phyloP scores from a whole-genome alignment of 2,797 vertebrate species.

The Eospalax fontanierii region DNA sequence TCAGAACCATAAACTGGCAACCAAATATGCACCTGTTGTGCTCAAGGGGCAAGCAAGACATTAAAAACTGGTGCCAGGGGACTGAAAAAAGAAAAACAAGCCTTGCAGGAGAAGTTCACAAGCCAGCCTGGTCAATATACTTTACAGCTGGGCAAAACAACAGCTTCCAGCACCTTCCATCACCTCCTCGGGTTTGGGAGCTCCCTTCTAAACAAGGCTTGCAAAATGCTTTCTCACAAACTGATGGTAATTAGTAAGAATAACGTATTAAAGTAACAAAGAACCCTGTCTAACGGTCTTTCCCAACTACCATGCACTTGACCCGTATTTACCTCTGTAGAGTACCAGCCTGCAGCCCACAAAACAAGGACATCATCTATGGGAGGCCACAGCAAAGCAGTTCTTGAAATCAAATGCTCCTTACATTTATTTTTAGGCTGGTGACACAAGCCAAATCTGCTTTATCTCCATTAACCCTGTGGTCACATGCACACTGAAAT shows the following conservation, averaged over 20 bases:
- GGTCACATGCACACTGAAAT: slow-evolving; percentile 33
- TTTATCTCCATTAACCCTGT: slow-evolving; percentile 76
- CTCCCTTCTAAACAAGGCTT: slow-evolving; percentile 66
- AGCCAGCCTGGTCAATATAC: slow-evolving; percentile 74
- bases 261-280: slow-evolving; percentile 75
- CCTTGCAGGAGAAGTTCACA: slow-evolving; percentile 79
- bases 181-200: slow-evolving; percentile 77
- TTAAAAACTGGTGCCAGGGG: slow-evolving; percentile 79
- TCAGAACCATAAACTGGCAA: slow-evolving; percentile 73
- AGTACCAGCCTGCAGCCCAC: neutral
- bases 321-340: slow-evolving; percentile 32
- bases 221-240: slow-evolving; percentile 63
- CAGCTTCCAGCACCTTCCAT: slow-evolving; percentile 65
- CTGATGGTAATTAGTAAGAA: slow-evolving; percentile 65
- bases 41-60: slow-evolving; percentile 76
- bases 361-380: slow-evolving; percentile 62
- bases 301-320: slow-evolving; percentile 30
- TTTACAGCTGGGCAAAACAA: slow-evolving; percentile 55
- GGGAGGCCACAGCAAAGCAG: slow-evolving; percentile 63
- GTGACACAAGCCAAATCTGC: slow-evolving; percentile 70
- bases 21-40: slow-evolving; percentile 85
- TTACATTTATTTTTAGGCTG: slow-evolving; percentile 78
- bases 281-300: slow-evolving; percentile 73
- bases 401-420: slow-evolving; percentile 79
- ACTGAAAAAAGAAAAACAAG: slow-evolving; percentile 82